Base-by-base conservation (phyloP, 2,888 invertebrate genomes). In the Chironomus tentans region DNA sequence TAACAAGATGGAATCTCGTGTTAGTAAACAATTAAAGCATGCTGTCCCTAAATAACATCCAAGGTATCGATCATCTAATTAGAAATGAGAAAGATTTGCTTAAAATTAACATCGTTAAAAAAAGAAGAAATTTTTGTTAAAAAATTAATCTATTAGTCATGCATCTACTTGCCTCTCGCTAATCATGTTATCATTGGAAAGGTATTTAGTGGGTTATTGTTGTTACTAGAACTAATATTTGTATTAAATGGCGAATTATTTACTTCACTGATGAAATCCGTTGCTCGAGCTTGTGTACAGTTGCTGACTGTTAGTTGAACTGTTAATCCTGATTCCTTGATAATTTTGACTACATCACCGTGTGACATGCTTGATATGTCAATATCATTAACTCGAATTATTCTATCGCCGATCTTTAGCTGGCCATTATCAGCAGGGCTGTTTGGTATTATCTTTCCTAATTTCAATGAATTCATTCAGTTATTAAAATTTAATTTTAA, bases 301-400 rank as follows among this genome's bases (percentile, higher is more conserved):
- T 76, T 81, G 3, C 84, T 84, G 77, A 95, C 94, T 13, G 93
- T 94, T 72, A 95, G 86, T 0, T 94, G 93, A 77, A 98, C 96
- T 70, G 92, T 89, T 79, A 94, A 89, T 22, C 98, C 98, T 0
- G 97, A 97, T 82, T 95, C 97, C 84, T 98, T 98, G 81, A 98
- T 98, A 78, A 98, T 89, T 82, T 96, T 95, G 3, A 98, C 98
- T 77, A 98, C 97, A 81, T 98, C 97, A 47, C 97, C 97, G 82
- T 98, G 98, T 79, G 94, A 93, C 83, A 98, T 89, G 81, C 93
- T 92, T 77, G 93, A 90, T 79, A 98, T 97, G 80, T 95, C 92
- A 75, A 92, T 90, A 78, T 92, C 92, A 87, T 98, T 98, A 50
- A 98, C 98, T 70, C 97, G 96, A 71, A 98, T 87, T 78, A 98